Conservation (phyloP, 2,888 invertebrate genomes). For the Agrochola litura region DNA sequence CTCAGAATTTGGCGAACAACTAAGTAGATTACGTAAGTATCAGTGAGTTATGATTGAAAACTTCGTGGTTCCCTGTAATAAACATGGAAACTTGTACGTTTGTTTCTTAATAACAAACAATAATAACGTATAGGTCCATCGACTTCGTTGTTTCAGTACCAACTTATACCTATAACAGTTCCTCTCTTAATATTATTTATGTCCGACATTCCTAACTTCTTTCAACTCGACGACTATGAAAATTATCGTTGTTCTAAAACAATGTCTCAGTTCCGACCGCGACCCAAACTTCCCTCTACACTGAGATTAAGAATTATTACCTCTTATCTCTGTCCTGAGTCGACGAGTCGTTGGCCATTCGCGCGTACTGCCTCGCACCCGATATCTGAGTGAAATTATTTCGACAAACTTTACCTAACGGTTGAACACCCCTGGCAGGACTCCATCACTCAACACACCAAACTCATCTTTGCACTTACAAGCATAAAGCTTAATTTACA, state of each 20-base stretch:
- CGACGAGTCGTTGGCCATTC: conserved; percentile 86
- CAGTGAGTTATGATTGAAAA: conserved; percentile 45
- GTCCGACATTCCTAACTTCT: conserved; percentile 70
- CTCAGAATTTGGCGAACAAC: background rate
- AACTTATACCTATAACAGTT: conserved; percentile 49
- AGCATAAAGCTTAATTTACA: conserved; percentile 71
- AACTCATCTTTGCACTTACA: conserved; percentile 71
- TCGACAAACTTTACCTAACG: conserved; percentile 86
- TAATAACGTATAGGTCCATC: conserved; percentile 56
- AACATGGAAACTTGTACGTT: conserved; percentile 59
- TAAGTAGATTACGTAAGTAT: background rate
- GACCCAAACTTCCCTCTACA: conserved; percentile 72
- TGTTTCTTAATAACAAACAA: conserved; percentile 59
- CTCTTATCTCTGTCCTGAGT: conserved; percentile 84
- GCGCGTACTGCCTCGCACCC: conserved; percentile 75
- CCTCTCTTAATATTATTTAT: conserved; percentile 65
- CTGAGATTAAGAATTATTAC: conserved; percentile 87
- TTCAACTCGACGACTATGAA: conserved; percentile 73
- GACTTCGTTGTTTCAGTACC: conserved; percentile 55
- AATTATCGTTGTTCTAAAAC: conserved; percentile 81
- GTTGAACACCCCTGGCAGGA: conserved; percentile 76
- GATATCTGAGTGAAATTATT: conserved; percentile 88
- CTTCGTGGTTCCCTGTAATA: conserved; percentile 40
- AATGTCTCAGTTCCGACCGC: conserved; percentile 72
- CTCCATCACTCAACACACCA: conserved; percentile 48